phyloP scores from a whole-genome alignment of 1,140 invertebrate genomes.

The Pogonognathellus flavescens region DNA sequence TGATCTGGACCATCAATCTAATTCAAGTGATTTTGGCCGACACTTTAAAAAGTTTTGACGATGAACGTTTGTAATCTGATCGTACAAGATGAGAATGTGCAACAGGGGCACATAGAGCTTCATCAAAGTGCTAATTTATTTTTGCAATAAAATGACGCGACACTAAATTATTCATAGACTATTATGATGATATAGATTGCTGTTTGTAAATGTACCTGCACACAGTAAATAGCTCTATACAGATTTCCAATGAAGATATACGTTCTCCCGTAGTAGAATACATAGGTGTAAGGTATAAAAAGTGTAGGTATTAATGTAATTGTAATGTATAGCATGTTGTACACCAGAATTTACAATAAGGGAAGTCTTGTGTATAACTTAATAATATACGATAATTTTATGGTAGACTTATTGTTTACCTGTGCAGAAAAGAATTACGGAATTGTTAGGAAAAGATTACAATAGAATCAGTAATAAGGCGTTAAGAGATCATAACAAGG shows the following conservation, averaged over 20 bases:
- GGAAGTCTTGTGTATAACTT: background rate
- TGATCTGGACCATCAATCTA: slow-evolving; percentile 42
- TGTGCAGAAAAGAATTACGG: slow-evolving; percentile 36
- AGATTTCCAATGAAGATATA: no score
- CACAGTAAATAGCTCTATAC: no score
- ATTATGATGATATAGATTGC: no score
- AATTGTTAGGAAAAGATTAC: slow-evolving; percentile 48
- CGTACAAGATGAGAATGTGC: no score
- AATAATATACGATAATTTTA: slow-evolving; percentile 20
- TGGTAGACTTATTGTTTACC: slow-evolving; percentile 42
- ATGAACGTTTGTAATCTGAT: no score
- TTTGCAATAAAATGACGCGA: slow-evolving; percentile 35
- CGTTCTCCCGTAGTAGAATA: no score
- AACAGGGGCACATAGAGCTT: background rate
- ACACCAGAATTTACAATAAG: background rate
- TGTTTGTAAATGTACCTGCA: no score
- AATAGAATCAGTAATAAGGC: slow-evolving; percentile 53
- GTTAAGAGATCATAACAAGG: slow-evolving; percentile 52
- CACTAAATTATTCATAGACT: slow-evolving; percentile 10
- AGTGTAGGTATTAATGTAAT: background rate
- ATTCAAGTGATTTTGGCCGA: slow-evolving; percentile 30
- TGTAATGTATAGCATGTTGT: background rate
- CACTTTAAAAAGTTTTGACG: slow-evolving; percentile 11
- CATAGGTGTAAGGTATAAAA: background rate
- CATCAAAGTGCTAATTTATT: slow-evolving; percentile 39